Conservation (phyloP, 2,888 invertebrate species). For the Drosophila mayaguana region DNA sequence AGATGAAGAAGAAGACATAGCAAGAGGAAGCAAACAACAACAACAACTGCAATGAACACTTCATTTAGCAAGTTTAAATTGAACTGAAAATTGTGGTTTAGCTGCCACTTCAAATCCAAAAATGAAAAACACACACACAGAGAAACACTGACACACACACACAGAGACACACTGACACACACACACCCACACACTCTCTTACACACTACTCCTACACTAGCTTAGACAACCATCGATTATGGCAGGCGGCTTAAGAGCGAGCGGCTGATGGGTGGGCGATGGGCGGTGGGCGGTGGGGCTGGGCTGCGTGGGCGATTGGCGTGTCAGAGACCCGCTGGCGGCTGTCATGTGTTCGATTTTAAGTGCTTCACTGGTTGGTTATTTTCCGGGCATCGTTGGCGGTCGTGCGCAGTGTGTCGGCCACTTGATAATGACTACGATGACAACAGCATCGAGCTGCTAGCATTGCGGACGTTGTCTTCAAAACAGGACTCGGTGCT, state of each 20-base stretch:
- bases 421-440: constrained; percentile 76
- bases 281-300: not conserved
- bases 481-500: constrained; percentile 21
- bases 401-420: constrained; percentile 58
- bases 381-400: constrained; percentile 57
- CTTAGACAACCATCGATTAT: constrained; percentile 68
- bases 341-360: constrained; percentile 77
- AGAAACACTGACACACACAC: constrained; percentile 15
- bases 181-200: too few relatives aligned
- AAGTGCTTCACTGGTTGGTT: constrained; percentile 77
- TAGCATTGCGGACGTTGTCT: constrained; percentile 36
- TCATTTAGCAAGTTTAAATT: constrained; percentile 73
- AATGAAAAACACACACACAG: constrained; percentile 36
- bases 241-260: constrained; percentile 39
- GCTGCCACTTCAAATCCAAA: constrained; percentile 38
- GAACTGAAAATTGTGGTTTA: constrained; percentile 73
- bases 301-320: not conserved
- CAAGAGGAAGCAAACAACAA: constrained; percentile 4
- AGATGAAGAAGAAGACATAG: not conserved
- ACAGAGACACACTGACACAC: constrained; percentile 7
- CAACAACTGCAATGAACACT: constrained; percentile 58
- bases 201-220: constrained; percentile 16
- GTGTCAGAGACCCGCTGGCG: constrained; percentile 44
- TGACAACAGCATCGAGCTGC: constrained; percentile 58
- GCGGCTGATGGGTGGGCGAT: not conserved